These are phyloP conservation scores for Hydrozoanthus tunicans DNA, from an alignment of 64 coral and sea anemone species.

Conservation along the genomic window DNA sequence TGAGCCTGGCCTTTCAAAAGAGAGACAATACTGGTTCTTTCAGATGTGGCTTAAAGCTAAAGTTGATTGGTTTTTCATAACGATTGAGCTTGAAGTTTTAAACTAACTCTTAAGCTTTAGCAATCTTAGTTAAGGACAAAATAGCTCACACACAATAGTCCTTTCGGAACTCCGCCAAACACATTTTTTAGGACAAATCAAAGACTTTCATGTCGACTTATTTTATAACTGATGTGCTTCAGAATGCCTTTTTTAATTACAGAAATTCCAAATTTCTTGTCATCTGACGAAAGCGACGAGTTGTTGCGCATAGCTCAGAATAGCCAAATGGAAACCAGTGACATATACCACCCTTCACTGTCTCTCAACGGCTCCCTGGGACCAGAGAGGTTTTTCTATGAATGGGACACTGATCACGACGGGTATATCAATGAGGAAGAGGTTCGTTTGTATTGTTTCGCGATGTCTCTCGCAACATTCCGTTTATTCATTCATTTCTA, in stretches of 20 bases:
- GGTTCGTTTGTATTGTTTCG: neutral
- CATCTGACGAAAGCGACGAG: constrained; percentile 38
- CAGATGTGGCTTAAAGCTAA: too few species aligned
- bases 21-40: too few species aligned
- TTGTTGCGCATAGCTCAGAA: constrained; percentile 15
- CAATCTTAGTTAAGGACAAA: too few species aligned
- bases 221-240: neutral
- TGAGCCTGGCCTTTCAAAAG: too few species aligned
- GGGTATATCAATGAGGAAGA: constrained; percentile 41
- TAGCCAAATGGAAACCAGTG: constrained; percentile 28
- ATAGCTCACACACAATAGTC: too few species aligned
- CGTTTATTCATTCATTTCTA: too few species aligned
- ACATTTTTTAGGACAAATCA: too few species aligned
- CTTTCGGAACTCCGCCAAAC: too few species aligned
- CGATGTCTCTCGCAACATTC: neutral
- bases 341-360: constrained; percentile 43
- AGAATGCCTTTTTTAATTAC: neutral
- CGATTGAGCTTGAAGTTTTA: too few species aligned
- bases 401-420: constrained; percentile 42
- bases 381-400: constrained; percentile 48
- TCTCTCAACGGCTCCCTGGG: constrained; percentile 38
- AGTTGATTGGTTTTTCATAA: too few species aligned
- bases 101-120: too few species aligned
- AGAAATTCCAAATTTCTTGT: constrained; percentile 48
- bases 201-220: neutral